These are phyloP conservation scores for Luidia sarsii DNA, from an alignment of 53 echinoderm and acorn worm species.

Conservation along the genomic window DNA sequence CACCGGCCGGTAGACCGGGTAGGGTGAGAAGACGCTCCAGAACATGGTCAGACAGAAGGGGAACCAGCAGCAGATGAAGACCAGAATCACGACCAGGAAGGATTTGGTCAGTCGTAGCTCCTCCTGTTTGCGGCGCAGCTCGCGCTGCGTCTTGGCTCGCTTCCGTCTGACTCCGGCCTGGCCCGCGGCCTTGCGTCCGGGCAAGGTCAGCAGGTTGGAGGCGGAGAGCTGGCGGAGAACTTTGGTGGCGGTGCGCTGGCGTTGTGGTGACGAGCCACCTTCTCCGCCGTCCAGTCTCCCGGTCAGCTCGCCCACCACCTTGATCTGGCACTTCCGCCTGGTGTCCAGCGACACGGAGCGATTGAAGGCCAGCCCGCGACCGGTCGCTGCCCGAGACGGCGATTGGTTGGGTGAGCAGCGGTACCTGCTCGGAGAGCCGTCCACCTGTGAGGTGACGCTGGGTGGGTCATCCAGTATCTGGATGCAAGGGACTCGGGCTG, in stretches of 20 bases:
- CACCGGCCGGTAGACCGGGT: slow-evolving; percentile 67
- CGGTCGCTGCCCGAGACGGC: neutral
- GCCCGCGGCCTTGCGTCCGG: slow-evolving; percentile 21
- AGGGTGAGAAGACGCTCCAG: slow-evolving; percentile 80
- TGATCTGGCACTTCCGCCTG: neutral
- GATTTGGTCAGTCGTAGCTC: slow-evolving; percentile 92
- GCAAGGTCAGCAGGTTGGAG: slow-evolving; percentile 22
- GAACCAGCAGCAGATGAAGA: slow-evolving; percentile 91
- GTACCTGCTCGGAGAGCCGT: neutral
- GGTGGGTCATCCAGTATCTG: neutral
- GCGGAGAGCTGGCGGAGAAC: slow-evolving; percentile 17
- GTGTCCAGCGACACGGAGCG: slow-evolving; percentile 25
- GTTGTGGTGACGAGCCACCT: slow-evolving; percentile 4
- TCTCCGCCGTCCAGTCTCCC: neutral
- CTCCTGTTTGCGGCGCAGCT: slow-evolving; percentile 78
- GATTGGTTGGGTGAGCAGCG: too few relatives aligned
- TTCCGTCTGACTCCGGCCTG: slow-evolving; percentile 26
- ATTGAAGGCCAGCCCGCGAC: neutral
- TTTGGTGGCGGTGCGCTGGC: neutral
- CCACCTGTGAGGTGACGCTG: neutral
- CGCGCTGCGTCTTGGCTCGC: slow-evolving; percentile 55
- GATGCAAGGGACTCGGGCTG: slow-evolving; percentile 5
- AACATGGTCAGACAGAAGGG: slow-evolving; percentile 98
- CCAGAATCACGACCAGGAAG: slow-evolving; percentile 88
- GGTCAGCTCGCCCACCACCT: neutral